Evolutionary conservation across 37 sponge, comb jelly and placozoan genomes (phyloP).

Genomic region (Mnemiopsis leidyi): DNA sequence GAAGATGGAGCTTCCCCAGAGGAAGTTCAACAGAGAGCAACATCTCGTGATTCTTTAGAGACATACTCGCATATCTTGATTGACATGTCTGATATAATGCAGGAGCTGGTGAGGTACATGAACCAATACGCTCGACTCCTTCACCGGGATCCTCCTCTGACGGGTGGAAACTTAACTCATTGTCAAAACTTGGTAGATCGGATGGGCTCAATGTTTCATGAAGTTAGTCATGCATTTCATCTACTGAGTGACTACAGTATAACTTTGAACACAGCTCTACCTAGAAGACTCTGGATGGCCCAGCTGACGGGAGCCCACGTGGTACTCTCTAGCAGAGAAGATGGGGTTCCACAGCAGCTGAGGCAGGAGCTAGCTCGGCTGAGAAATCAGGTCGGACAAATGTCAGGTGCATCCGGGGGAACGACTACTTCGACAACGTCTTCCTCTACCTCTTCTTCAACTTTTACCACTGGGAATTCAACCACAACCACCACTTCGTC

Average conservation of each 20-base stretch:
- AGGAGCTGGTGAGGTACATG: constrained; percentile 65
- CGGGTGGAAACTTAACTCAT: constrained; percentile 11
- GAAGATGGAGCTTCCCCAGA: constrained; percentile 53
- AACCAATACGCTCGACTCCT: constrained; percentile 62
- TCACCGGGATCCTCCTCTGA: constrained; percentile 45
- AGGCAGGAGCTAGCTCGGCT: not conserved
- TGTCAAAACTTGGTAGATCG: constrained; percentile 40
- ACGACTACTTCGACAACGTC: not conserved
- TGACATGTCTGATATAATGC: constrained; percentile 56
- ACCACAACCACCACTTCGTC: not conserved
- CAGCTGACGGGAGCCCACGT: constrained; percentile 53
- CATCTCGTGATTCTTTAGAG: constrained; percentile 5
- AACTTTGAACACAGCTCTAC: constrained; percentile 21
- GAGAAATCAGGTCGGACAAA: constrained; percentile 36
- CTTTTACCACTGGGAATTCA: not conserved
- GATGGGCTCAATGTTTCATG: constrained; percentile 49
- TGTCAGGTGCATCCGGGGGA: not conserved
- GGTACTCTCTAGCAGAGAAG: not conserved
- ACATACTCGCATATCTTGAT: constrained; percentile 55
- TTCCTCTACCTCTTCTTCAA: not conserved
- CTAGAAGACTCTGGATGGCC: constrained; percentile 44
- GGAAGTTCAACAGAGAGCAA: constrained; percentile 62
- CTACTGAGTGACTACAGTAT: constrained; percentile 31
- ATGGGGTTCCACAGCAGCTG: not conserved
- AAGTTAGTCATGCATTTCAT: constrained; percentile 47